Base-by-base conservation (phyloP, 2,888 invertebrate species). In the Cephus pulcher region DNA sequence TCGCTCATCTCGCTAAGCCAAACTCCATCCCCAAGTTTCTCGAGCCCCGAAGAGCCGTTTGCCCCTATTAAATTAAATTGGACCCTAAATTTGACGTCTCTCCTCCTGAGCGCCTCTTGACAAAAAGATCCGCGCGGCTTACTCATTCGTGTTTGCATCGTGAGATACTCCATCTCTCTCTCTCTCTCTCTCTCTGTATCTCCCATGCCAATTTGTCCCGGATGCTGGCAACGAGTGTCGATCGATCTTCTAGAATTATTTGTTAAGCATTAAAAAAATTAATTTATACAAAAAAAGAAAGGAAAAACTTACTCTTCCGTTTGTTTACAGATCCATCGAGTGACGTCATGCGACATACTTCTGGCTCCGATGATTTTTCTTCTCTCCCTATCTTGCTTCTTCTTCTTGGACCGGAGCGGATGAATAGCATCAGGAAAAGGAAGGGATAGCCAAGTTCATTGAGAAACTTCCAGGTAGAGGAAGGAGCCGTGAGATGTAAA, bases 1-100 rank as follows among this genome's bases (percentile, higher is more conserved):
- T 35, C 78, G 69, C 77, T 79, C 71, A 69, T 75, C 80, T 82
- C 79, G 76, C 78, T 80, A 79, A 69, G 73, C 75, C 79, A 70
- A 75, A 71, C 76, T 76, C 73, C 35, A 78, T 73, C 75, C 79
- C 73, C 73, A 69, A 78, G 77, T 77, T 82, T 68, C 75, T 76
- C 76, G 73, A 76, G 69, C 75, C 75, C 40, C 23, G 56, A 56
- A 56, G 56, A 56, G 56, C 56, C 82, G 82, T 81, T 82, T 83
- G 83, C 85, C 87, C 86, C 88, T 85, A 90, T 90, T 89, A 89
- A 89, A 90, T 90, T 90, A 90, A 90, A 90, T 89, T 87, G 84
- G 86, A 89, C 90, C 90, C 90, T 87, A 88, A 89, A 86, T 87
- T 88, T 86, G 84, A 79, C 84, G 84, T 81, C 81, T 81, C 80